Conservation (phyloP, 2,113 vertebrate species). For the Nibea coibor region DNA sequence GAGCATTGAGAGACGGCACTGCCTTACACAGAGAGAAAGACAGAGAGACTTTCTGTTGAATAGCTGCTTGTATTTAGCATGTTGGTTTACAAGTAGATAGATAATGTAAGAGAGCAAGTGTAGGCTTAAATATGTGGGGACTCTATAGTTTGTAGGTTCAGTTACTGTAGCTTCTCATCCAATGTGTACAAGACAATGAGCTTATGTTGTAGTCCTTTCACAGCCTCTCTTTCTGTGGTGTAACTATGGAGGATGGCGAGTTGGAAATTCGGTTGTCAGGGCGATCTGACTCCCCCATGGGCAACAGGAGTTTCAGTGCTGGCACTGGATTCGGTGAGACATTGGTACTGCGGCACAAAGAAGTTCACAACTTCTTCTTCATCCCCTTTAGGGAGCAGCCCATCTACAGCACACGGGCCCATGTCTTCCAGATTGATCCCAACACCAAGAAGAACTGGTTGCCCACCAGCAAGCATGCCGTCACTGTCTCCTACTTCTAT, state of each 20-base stretch:
- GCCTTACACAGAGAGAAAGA: conserved; percentile 51
- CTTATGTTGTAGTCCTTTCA: conserved; percentile 1
- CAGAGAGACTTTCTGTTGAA: conserved; percentile 33
- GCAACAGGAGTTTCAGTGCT: conserved; percentile 41
- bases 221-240: conserved; percentile 16
- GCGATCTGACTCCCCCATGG: conserved; percentile 60
- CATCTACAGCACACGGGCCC: conserved; percentile 98
- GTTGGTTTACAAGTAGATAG: conserved; percentile 7
- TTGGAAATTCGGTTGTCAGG: conserved; percentile 74
- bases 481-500: conserved; percentile 99
- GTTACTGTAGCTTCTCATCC: conserved; percentile 9
- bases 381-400: conserved; percentile 93
- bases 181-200: conserved; percentile 14
- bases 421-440: conserved; percentile 99
- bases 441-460: conserved; percentile 99
- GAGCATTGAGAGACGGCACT: conserved; percentile 70
- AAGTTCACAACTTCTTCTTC: conserved; percentile 86
- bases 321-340: conserved; percentile 69
- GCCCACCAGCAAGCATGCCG: conserved; percentile 98
- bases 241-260: conserved; percentile 74
- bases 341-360: conserved; percentile 76
- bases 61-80: conserved; percentile 25
- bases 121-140: neutral
- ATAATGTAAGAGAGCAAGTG: conserved; percentile 8
- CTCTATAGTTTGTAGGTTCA: neutral